phyloP scores from a whole-genome alignment of 2,113 vertebrate species.

The Prunella fulvescens region DNA sequence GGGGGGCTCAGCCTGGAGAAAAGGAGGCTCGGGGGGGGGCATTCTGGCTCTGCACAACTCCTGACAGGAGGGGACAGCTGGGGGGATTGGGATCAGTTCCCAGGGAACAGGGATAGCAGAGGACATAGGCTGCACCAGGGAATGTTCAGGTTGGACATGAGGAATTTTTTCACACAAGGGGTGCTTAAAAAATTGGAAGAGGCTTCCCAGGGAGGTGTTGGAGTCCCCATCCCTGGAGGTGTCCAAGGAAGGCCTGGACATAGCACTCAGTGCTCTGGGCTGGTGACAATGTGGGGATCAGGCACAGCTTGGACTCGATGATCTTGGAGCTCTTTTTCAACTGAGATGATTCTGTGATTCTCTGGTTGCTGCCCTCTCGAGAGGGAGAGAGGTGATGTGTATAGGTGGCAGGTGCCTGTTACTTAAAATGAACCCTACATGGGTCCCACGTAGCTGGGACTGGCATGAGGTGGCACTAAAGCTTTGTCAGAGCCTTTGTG shows the following conservation, averaged over 20 bases:
- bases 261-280: not conserved
- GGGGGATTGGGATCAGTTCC: fast-evolving
- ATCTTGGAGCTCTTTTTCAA: not conserved
- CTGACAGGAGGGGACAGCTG: not conserved
- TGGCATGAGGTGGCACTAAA: not conserved
- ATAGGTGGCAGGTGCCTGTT: not conserved
- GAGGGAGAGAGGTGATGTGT: too few relatives aligned
- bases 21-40: not conserved
- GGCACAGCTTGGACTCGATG: fast-evolving
- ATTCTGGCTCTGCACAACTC: not conserved
- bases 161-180: not conserved
- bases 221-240: not conserved
- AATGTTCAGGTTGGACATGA: not conserved
- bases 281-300: too few relatives aligned
- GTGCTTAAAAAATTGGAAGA: not conserved
- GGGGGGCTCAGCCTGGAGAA: not conserved
- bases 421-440: not conserved
- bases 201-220: not conserved
- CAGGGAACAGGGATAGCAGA: not conserved
- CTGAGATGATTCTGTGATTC: not conserved
- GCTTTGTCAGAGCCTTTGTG: not conserved
- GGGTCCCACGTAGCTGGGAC: not conserved
- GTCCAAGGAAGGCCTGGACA: fast-evolving
- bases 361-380: not conserved
- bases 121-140: not conserved